Percentiles rank a stretch among this genome's conserved stretches.
These are phyloP conservation scores for Hedychridium roseum DNA, from an alignment of 2,888 invertebrate species.

Conservation along the genomic window DNA sequence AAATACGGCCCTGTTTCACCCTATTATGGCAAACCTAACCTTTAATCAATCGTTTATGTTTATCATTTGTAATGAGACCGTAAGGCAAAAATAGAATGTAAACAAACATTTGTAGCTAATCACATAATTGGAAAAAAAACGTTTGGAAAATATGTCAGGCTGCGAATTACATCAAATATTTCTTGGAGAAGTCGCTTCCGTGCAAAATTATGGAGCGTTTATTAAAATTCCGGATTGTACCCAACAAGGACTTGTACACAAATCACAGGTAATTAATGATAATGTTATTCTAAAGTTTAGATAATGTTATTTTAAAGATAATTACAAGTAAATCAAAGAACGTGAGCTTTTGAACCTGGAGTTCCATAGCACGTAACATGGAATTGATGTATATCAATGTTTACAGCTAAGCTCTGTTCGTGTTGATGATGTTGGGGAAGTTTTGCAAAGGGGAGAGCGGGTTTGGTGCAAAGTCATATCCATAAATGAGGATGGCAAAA, in stretches of 20 bases:
- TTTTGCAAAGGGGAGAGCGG: slow-evolving; percentile 59
- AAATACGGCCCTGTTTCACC: too few species aligned
- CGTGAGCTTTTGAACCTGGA: not conserved
- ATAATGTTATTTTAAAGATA: not conserved
- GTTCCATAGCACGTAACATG: not conserved
- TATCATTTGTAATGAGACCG: too few species aligned
- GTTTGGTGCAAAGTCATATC: slow-evolving; percentile 64
- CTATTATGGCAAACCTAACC: too few species aligned
- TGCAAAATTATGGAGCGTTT: slow-evolving; percentile 64
- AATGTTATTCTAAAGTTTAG: slow-evolving; percentile 2
- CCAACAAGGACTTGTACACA: slow-evolving; percentile 61
- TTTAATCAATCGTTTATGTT: too few species aligned
- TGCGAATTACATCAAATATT: slow-evolving; percentile 58
- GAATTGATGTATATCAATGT: slow-evolving; percentile 13
- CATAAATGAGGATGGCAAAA: slow-evolving; percentile 57
- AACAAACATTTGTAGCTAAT: too few species aligned
- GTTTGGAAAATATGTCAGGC: slow-evolving; percentile 38
- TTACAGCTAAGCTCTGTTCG: slow-evolving; percentile 54
- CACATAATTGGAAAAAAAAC: too few species aligned
- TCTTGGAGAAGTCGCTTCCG: slow-evolving; percentile 57
- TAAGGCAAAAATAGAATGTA: too few species aligned
- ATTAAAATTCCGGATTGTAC: slow-evolving; percentile 59
- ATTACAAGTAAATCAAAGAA: not conserved
- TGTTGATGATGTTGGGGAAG: slow-evolving; percentile 59
- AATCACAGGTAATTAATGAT: slow-evolving; percentile 47